Conservation (phyloP, 2,888 invertebrate genomes). For the Amphipyra berbera region DNA sequence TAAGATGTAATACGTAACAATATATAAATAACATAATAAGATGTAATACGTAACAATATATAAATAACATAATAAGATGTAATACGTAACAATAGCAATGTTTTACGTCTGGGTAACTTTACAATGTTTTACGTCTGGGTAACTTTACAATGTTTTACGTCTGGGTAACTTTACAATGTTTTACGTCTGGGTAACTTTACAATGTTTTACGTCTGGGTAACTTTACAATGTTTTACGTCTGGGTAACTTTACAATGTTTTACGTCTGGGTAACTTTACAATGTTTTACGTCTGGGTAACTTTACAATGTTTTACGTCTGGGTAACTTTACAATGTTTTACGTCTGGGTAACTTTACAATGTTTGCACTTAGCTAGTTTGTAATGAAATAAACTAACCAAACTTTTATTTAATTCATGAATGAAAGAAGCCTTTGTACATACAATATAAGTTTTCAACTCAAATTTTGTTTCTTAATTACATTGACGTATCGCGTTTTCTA, state of each 20-base stretch:
- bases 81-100: conserved; percentile 1
- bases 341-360: not conserved
- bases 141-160: conserved; percentile 2
- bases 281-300: conserved; percentile 1
- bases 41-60: too few relatives aligned
- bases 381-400: not conserved
- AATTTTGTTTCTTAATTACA: conserved; percentile 11
- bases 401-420: conserved; percentile 7
- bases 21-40: not conserved
- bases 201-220: not conserved
- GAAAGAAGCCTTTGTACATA: not conserved
- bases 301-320: not conserved
- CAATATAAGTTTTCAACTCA: conserved; percentile 1
- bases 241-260: not conserved
- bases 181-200: not conserved
- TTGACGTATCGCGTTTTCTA: conserved; percentile 2
- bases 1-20: not conserved
- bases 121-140: not conserved
- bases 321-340: not conserved
- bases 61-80: not conserved
- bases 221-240: conserved; percentile 1
- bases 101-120: not conserved
- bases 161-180: not conserved
- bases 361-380: conserved; percentile 8
- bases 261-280: not conserved